These are phyloP conservation scores for Dysidea cf. avara DNA, from an alignment of 37 sponge, comb jelly and placozoan genomes.

Conservation along the genomic window DNA sequence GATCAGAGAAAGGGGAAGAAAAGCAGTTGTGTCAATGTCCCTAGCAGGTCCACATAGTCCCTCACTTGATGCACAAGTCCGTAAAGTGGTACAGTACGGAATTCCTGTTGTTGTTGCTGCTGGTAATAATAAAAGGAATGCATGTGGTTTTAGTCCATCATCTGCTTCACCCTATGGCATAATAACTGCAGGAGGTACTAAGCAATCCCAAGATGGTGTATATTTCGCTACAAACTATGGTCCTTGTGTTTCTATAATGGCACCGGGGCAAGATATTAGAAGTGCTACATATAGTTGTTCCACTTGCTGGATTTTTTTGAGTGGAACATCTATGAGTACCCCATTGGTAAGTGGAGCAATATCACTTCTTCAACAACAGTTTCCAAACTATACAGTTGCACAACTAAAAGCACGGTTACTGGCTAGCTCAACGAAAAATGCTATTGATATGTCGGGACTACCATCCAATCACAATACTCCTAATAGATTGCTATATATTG, in stretches of 20 bases:
- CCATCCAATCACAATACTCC: conserved; percentile 27
- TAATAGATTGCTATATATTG: conserved; percentile 44
- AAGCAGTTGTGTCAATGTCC: conserved; percentile 65
- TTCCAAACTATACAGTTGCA: conserved; percentile 50
- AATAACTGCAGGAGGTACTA: conserved; percentile 62
- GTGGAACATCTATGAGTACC: conserved; percentile 72
- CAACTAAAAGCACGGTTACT: conserved; percentile 29
- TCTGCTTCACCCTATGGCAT: conserved; percentile 35
- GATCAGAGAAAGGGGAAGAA: conserved; percentile 7
- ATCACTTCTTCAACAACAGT: conserved; percentile 45
- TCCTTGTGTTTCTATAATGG: conserved; percentile 67
- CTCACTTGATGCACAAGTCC: conserved; percentile 36
- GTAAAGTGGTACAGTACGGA: conserved; percentile 17
- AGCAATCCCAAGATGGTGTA: conserved; percentile 23
- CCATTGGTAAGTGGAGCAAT: conserved; percentile 64
- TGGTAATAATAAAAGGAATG: conserved; percentile 49
- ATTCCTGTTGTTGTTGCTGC: conserved; percentile 63
- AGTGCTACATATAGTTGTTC: conserved; percentile 58
- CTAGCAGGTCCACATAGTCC: conserved; percentile 27
- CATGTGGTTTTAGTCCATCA: conserved; percentile 54
- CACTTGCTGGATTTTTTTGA: conserved; percentile 27
- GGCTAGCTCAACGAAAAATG: conserved; percentile 11
- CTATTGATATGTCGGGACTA: too few relatives aligned
- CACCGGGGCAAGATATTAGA: conserved; percentile 50
- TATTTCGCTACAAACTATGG: conserved; percentile 60